phyloP scores from a whole-genome alignment of 2,888 invertebrate genomes.

The Alviniconcha strummeri region DNA sequence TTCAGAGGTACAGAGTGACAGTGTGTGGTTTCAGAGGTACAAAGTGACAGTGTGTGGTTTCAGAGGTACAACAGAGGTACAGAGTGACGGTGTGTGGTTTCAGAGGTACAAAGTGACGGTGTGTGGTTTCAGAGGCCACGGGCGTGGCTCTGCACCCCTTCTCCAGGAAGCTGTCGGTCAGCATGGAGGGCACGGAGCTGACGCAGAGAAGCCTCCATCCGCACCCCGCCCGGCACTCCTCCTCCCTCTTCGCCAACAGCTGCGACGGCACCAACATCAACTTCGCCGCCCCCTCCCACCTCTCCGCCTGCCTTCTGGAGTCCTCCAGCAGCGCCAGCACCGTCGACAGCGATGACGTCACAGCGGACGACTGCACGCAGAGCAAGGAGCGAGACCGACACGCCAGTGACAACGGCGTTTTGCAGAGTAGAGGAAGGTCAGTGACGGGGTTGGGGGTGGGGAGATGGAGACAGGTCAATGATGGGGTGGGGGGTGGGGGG shows the following conservation, averaged over 20 bases:
- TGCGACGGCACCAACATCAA: slow-evolving; percentile 6
- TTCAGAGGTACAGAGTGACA: too few relatives aligned
- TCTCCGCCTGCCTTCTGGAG: background rate
- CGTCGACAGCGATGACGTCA: slow-evolving; percentile 53
- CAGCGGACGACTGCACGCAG: slow-evolving; percentile 40
- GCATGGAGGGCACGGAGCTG: slow-evolving; percentile 38
- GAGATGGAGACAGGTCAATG: too few relatives aligned
- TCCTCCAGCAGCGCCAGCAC: slow-evolving; percentile 41
- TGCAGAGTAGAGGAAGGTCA: too few relatives aligned
- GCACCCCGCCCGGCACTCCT: background rate
- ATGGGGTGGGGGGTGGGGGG: too few relatives aligned
- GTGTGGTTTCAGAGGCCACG: background rate
- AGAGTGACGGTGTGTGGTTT: too few relatives aligned
- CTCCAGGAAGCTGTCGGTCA: slow-evolving; percentile 38
- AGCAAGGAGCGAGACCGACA: slow-evolving; percentile 9
- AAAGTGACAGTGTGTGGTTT: too few relatives aligned
- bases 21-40: too few relatives aligned
- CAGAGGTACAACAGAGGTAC: too few relatives aligned
- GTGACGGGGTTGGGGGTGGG: too few relatives aligned
- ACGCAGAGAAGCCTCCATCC: slow-evolving; percentile 19
- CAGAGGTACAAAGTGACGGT: background rate
- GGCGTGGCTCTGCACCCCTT: slow-evolving; percentile 12
- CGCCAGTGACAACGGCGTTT: too few relatives aligned
- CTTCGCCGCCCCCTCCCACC: background rate
- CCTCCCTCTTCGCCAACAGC: slow-evolving; percentile 9